Base-by-base conservation (phyloP, 2,113 vertebrate species). In the Peromyscus maniculatus region DNA sequence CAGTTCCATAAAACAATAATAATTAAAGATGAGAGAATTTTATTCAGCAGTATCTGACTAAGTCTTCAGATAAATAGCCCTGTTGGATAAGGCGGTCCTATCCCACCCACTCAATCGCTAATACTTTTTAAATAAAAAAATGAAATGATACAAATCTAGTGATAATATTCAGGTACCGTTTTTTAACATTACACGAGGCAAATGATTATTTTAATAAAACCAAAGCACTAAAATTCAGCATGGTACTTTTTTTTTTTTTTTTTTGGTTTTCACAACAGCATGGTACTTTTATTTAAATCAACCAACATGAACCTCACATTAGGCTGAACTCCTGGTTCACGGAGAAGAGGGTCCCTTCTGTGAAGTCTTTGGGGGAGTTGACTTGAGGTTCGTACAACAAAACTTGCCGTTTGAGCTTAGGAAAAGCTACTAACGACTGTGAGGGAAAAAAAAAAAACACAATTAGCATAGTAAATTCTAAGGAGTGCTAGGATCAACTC, bases 321-420 rank as follows among this genome's bases (percentile, higher is more conserved):
- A 99, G 99, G 93, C 99, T 99, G 98, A 99, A 99, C 95, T 99
- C 99, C 98, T 99, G 99, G 99, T 99, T 99, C 98, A 99, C 99
- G 91, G 99, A 99, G 99, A 99, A 99, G 97, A 99, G 98, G 13
- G 99, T 99, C 98, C 99, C 99, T 98, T 99, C 99, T 95, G 99
- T 99, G 97, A 99, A 99, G 99, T 99, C 99, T 99, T 99, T 99
- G 98, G 99, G 99, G 71, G 99, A 99, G 97, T 99, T 99, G 98
- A 99, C 99, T 98, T 99, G 98, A 84, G 99, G 99, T 98, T 99
- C 99, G 77, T 99, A 99, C n/a, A 98, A 98, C 98, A 99, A 98
- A 98, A 99, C 99, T 98, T 99, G 99, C 77, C 99, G 99, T 98
- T 99, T 99, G 95, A 99, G 99, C 99, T 99, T 99, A 96, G 99